phyloP scores from a whole-genome alignment of 2,113 vertebrate genomes.

The Oreochromis niloticus region DNA sequence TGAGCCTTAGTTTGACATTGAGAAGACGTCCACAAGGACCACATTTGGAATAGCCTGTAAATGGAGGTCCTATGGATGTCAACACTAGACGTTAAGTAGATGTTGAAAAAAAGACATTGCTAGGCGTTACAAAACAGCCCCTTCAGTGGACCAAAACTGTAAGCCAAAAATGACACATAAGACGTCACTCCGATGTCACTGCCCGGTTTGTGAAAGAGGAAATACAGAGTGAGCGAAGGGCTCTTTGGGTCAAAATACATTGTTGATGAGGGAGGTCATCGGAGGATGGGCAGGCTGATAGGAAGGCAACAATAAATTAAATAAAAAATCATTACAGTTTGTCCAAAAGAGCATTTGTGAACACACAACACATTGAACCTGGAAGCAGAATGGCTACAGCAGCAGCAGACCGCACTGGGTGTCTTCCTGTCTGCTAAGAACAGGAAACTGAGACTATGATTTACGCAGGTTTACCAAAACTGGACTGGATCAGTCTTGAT shows the following conservation, averaged over 20 bases:
- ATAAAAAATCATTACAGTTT: background rate
- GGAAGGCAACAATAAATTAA: background rate
- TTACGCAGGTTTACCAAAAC: background rate
- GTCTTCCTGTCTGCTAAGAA: background rate
- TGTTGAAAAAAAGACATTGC: background rate
- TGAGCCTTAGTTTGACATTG: background rate
- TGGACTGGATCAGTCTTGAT: background rate
- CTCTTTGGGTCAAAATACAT: background rate
- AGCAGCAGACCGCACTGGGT: background rate
- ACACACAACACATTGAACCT: background rate
- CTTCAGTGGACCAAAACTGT: background rate
- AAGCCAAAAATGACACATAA: background rate
- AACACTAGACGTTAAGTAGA: fast-evolving
- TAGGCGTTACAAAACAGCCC: background rate
- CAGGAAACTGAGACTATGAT: background rate
- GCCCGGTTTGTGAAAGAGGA: background rate
- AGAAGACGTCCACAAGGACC: background rate
- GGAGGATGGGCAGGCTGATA: background rate
- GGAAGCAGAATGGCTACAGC: background rate
- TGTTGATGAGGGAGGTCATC: background rate
- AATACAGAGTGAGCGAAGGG: background rate
- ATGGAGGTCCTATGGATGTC: background rate
- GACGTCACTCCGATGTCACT: background rate
- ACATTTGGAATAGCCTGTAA: background rate
- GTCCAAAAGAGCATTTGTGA: background rate